Base-by-base conservation (phyloP, 1,140 invertebrate genomes). In the Zaprionus africanus region DNA sequence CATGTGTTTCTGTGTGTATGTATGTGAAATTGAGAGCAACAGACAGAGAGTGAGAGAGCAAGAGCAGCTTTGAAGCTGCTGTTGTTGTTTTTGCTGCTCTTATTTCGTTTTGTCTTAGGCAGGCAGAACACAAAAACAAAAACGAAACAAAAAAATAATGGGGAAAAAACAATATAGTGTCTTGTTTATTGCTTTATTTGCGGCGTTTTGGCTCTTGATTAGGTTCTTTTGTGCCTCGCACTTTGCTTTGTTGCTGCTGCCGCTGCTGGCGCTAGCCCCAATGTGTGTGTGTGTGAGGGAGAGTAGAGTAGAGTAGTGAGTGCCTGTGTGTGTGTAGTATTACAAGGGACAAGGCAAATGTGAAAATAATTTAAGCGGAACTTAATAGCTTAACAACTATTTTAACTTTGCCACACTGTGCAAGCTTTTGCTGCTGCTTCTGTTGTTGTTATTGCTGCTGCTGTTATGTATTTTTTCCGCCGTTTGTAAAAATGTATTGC, bases 161-260 rank as follows among this genome's bases (percentile, higher is more conserved):
- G 53, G 36, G 54, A 70, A 66, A 62, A 85, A 85, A 82, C 79
- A 87, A 82, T 88, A 88, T 87, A 88, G 78, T 88, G 81, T 81
- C 81, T 88, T 88, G 84, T 88, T 88, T 85, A 88, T 90, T 90
- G 81, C 85, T 90, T 90, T 90, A 90, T 88, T 85, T 90, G 85
- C 85, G 79, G 75, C 78, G 78, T 86, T 86, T 82, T 88, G 78
- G 78, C 81, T 90, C 85, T 90, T 90, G 85, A 90, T 90, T 90
- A 90, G 85, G 85, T 90, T 90, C 78, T 84, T 90, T 90, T 90
- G 78, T 87, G 77, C 69, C 80, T 82, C 82, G 76, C 76, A 82
- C 79, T 82, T 87, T 82, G 66, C 69, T 75, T 85, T 79, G 69
- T 65, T 53, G 54, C 60, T 58, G 41, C 31, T 73, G 49, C 54